Evolutionary conservation across 2,113 vertebrate genomes (phyloP).

Genomic region (Chamaea fasciata): DNA sequence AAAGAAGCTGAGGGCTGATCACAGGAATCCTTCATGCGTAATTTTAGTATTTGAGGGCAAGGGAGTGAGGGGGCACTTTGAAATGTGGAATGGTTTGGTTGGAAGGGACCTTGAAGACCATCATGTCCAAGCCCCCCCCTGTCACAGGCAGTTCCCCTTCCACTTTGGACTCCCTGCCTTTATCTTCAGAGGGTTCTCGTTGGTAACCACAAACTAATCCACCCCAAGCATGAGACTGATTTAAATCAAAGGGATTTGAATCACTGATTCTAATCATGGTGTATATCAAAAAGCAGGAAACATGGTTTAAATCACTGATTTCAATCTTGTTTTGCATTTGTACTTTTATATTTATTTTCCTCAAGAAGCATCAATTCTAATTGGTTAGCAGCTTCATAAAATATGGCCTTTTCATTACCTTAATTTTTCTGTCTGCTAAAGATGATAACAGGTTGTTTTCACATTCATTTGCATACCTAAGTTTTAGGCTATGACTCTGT

Average conservation of each 20-base stretch:
- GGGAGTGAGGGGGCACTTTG: neutral
- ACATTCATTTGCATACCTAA: neutral
- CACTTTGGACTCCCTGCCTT: neutral
- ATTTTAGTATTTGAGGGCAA: neutral
- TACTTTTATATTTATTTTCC: neutral
- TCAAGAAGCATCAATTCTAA: neutral
- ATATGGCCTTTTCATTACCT: neutral
- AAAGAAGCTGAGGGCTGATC: neutral
- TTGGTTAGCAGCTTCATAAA: neutral
- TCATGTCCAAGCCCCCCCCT: neutral
- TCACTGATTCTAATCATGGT: constrained; percentile 15
- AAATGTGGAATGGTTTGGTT: neutral
- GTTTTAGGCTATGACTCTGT: neutral
- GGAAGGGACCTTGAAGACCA: neutral
- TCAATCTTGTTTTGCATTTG: constrained; percentile 10
- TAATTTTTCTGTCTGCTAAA: neutral
- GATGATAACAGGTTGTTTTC: neutral
- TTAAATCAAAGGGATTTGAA: constrained; percentile 24
- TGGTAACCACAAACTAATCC: constrained; percentile 27
- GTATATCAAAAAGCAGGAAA: constrained; percentile 49
- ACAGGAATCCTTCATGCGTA: neutral
- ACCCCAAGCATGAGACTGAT: neutral
- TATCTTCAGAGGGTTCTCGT: neutral
- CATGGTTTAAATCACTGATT: constrained; percentile 17
- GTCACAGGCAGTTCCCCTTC: neutral